Evolutionary conservation across 2,888 invertebrate genomes (phyloP).

Genomic region (Chalcis sispes): DNA sequence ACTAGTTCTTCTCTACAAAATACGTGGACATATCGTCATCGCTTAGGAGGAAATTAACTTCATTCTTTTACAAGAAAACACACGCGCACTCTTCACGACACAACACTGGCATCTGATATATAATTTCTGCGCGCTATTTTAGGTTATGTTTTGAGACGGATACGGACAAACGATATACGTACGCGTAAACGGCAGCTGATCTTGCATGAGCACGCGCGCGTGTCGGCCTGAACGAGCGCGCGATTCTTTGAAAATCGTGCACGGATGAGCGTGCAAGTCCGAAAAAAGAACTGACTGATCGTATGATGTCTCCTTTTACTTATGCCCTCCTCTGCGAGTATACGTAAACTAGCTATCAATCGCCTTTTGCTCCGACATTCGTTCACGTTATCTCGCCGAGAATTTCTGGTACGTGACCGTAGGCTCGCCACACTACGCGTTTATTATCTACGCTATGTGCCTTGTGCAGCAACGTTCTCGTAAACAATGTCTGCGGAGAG

Average conservation of each 20-base stretch:
- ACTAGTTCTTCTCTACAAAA: neutral
- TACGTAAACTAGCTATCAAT: too few species aligned
- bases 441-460: too few species aligned
- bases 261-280: neutral
- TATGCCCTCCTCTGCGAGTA: too few species aligned
- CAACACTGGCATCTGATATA: neutral
- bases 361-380: too few species aligned
- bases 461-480: too few species aligned
- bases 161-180: neutral
- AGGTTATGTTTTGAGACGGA: slow-evolving; percentile 24
- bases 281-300: too few species aligned
- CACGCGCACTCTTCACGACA: neutral
- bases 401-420: too few species aligned
- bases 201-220: neutral
- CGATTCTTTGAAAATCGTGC: slow-evolving; percentile 37
- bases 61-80: too few species aligned
- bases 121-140: slow-evolving; percentile 24
- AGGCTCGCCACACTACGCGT: too few species aligned
- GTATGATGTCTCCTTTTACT: too few species aligned
- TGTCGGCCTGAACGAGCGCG: slow-evolving; percentile 3
- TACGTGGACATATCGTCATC: neutral
- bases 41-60: neutral
- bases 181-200: neutral
- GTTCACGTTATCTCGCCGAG: too few species aligned
- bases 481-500: too few species aligned